A percentile compares a stretch with the other conserved stretches of the same genome.
Conservation (phyloP, 92 coral and sea anemone species). For the Phymanthus crucifer region DNA sequence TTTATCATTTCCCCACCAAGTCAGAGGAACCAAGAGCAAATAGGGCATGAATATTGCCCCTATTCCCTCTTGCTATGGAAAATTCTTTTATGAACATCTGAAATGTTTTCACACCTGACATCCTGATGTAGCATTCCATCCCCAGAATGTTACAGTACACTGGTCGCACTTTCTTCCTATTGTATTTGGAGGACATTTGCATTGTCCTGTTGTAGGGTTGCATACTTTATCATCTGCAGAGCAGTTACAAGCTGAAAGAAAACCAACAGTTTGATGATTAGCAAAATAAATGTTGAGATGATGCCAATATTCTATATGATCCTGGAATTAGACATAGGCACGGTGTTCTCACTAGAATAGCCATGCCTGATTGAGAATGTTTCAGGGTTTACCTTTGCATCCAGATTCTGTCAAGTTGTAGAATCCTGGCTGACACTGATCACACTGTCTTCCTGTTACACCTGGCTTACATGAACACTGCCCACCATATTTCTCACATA, state of each 20-base stretch:
- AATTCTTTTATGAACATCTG: too few relatives aligned
- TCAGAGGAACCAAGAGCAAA: too few relatives aligned
- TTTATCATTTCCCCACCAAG: too few relatives aligned
- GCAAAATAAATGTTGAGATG: neutral
- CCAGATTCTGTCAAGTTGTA: constrained; percentile 69
- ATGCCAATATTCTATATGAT: too few relatives aligned
- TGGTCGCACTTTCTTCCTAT: constrained; percentile 68
- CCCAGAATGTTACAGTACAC: constrained; percentile 77
- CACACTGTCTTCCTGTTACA: constrained; percentile 75
- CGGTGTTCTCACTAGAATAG: too few relatives aligned
- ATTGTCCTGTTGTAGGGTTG: constrained; percentile 67
- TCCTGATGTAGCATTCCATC: constrained; percentile 68
- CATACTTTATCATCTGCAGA: constrained; percentile 71
- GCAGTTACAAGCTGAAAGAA: constrained; percentile 63
- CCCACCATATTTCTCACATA: constrained; percentile 76
- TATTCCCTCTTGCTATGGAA: too few relatives aligned
- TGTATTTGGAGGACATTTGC: constrained; percentile 73
- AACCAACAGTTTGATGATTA: neutral
- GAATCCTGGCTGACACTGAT: constrained; percentile 68
- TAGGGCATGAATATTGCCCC: too few relatives aligned
- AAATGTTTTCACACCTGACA: constrained; percentile 50
- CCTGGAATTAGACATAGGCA: too few relatives aligned
- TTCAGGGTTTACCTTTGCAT: constrained; percentile 79
- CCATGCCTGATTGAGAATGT: too few relatives aligned
- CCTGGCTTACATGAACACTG: constrained; percentile 86